A percentile compares a stretch with the other conserved stretches of the same genome.
These are phyloP conservation scores for Ictalurus punctatus DNA, from an alignment of 2,113 vertebrate species.

Conservation along the genomic window DNA sequence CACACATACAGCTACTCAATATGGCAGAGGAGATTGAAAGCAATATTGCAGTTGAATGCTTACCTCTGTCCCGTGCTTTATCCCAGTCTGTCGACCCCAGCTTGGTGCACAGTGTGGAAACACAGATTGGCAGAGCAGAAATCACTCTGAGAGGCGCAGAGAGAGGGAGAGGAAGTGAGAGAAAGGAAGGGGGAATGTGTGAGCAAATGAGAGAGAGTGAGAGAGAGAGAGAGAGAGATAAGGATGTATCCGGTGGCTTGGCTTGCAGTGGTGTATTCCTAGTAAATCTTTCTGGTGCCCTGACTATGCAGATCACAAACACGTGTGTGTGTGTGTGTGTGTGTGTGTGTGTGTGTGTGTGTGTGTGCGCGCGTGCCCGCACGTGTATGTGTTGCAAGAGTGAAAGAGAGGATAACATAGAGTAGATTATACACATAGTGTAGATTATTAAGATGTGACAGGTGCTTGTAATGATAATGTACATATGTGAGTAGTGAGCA, in stretches of 20 bases:
- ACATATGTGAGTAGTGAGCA: constrained; percentile 4
- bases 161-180: constrained; percentile 13
- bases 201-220: constrained; percentile 20
- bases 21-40: constrained; percentile 3
- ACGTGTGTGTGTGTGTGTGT: constrained; percentile 9
- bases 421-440: not conserved
- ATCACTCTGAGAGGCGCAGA: constrained; percentile 42
- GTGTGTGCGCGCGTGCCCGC: constrained; percentile 1
- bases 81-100: constrained; percentile 45
- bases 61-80: constrained; percentile 52
- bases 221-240: constrained; percentile 14
- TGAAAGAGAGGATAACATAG: constrained; percentile 10
- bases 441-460: not conserved
- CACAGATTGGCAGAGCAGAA: constrained; percentile 42
- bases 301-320: constrained; percentile 45
- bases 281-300: constrained; percentile 37
- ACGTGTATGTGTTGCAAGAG: constrained; percentile 24
- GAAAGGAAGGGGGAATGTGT: not conserved
- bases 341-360: not conserved
- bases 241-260: constrained; percentile 38
- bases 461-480: constrained; percentile 3
- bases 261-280: constrained; percentile 41
- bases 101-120: constrained; percentile 33
- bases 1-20: not conserved
- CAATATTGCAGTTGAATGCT: constrained; percentile 41